These are phyloP conservation scores for Iguana delicatissima DNA, from an alignment of 2,797 vertebrate genomes.

Conservation along the genomic window DNA sequence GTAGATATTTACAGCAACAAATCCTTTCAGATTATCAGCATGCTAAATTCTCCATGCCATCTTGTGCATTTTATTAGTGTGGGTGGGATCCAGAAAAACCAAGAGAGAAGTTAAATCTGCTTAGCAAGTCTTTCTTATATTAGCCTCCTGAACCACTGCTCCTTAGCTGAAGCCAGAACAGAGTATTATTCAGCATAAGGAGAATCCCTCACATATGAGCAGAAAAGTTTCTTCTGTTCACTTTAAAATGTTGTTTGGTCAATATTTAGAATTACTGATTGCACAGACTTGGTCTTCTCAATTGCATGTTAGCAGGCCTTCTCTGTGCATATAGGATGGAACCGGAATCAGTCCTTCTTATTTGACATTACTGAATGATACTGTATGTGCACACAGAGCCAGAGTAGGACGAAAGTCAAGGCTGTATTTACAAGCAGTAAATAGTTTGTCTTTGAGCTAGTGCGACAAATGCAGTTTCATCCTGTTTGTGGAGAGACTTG, in stretches of 20 bases:
- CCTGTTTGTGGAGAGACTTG: neutral
- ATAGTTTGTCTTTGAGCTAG: neutral
- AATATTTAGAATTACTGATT: neutral
- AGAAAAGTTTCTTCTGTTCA: neutral
- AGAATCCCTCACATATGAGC: neutral
- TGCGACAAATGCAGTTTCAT: neutral
- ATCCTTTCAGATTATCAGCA: neutral
- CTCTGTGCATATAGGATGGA: neutral
- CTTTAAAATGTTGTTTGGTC: neutral
- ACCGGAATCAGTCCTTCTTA: neutral
- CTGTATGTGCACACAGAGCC: too few relatives aligned
- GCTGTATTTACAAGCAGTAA: neutral
- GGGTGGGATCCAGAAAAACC: neutral
- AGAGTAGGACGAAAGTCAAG: neutral
- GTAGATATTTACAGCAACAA: neutral
- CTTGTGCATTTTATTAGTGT: neutral
- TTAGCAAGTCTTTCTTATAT: neutral
- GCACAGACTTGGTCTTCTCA: too few relatives aligned
- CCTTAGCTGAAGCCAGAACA: neutral
- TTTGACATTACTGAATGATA: too few relatives aligned
- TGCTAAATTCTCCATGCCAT: neutral
- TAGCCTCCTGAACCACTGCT: neutral
- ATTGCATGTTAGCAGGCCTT: neutral
- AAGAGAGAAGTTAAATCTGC: neutral
- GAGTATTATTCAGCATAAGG: neutral